Base-by-base conservation (phyloP, 1,140 invertebrate genomes). In the Papilio glaucus region DNA sequence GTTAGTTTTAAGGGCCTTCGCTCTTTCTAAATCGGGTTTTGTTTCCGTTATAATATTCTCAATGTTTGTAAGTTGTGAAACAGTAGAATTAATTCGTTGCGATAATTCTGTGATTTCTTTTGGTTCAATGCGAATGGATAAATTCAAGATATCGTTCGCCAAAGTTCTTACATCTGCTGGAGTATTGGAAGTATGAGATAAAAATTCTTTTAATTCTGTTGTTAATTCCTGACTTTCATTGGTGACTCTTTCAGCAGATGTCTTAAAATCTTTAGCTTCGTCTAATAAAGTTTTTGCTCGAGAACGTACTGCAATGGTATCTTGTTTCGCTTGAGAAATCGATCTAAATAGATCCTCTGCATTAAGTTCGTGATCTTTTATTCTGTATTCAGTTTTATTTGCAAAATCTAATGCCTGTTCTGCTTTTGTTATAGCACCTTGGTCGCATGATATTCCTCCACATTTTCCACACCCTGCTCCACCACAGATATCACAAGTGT, bases 401-500 rank as follows among this genome's bases (percentile, higher is more conserved):
- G 98, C 97, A 77, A 97, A 95, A 75, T 96, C 96, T 15, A 98
- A 93, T 10, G 98, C 98, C 85, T 96, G 96, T 73, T 96, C 95
- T 4, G 98, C 97, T 84, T 97, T 98, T 4, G 96, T 97, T 4
- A 98, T 95, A 24, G 98, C 97, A 1, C 98, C 98, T 79, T 96
- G 93, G 77, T 97, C 97, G 88, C 98, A 99, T 15, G 97, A 97
- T 29, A 98, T 93, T 12, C 97, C 97, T 65, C 98, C 98, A 93
- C 98, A 99, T 84, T 95, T 95, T 33, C 95, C 96, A 93, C 98
- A 99, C 0, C 98, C 98, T 49, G 98, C 98, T 18, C 98, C 98
- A 38, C 98, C 98, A 93, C 98, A 99, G 37, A 98, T 94, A 85
- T 99, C 98, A 90, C 98, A 99, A 42, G 96, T 96, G 82, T 97